Percentiles rank a stretch among this genome's conserved stretches.
phyloP scores from a whole-genome alignment of 2,888 invertebrate species.

The Noctua fimbriata region DNA sequence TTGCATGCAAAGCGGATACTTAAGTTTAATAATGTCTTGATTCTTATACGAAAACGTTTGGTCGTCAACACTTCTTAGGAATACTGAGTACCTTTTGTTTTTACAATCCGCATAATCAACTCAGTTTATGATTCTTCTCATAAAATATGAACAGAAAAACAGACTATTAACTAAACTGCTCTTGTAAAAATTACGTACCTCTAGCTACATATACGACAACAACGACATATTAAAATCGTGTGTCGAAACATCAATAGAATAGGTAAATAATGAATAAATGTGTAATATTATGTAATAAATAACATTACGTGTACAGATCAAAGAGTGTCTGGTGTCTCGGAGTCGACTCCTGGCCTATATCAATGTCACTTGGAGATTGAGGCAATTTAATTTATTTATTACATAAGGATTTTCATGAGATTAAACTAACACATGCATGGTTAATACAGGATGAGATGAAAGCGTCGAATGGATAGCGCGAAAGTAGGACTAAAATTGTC shows the following conservation, averaged over 20 bases:
- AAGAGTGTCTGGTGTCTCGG: slow-evolving; percentile 72
- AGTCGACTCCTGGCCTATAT: slow-evolving; percentile 73
- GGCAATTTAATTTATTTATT: slow-evolving; percentile 68
- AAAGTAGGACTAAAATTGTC: background rate
- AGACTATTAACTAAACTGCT: background rate
- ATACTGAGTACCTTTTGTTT: slow-evolving; percentile 49
- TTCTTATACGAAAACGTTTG: slow-evolving; percentile 48
- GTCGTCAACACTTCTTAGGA: slow-evolving; percentile 37
- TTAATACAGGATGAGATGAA: slow-evolving; percentile 45
- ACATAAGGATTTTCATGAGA: slow-evolving; percentile 59
- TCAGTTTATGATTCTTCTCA: slow-evolving; percentile 24
- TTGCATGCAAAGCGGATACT: slow-evolving; percentile 41
- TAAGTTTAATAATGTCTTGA: slow-evolving; percentile 48
- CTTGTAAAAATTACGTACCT: slow-evolving; percentile 7
- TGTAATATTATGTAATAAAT: slow-evolving; percentile 60
- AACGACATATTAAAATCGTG: slow-evolving; percentile 15
- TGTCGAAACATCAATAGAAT: slow-evolving; percentile 24
- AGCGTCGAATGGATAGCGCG: slow-evolving; percentile 32
- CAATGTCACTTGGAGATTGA: slow-evolving; percentile 72
- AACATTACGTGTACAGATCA: slow-evolving; percentile 71
- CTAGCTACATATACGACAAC: slow-evolving; percentile 2
- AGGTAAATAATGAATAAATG: slow-evolving; percentile 54
- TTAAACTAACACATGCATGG: slow-evolving; percentile 68
- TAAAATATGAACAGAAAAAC: slow-evolving; percentile 24
- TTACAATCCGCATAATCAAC: slow-evolving; percentile 35